Evolutionary conservation across 2,113 vertebrate genomes (phyloP), one percentile per base, ranked within the genome.

Genomic region (Chaenogobius annularis): DNA sequence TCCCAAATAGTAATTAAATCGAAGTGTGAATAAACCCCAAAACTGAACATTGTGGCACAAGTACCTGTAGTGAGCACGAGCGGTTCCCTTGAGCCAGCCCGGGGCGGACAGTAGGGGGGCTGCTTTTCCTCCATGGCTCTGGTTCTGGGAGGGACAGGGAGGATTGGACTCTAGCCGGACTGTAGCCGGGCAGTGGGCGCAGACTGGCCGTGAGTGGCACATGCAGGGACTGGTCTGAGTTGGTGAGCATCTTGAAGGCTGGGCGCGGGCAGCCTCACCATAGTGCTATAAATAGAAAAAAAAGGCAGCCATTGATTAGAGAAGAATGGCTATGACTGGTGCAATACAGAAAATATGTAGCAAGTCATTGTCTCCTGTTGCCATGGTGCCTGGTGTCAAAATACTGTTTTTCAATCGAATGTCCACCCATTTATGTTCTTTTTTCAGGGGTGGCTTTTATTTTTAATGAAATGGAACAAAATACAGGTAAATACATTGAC

Each of bases 131-230:
- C 95, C 95, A 95, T 78, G 83, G 91, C 89, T 95, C 95, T 3
- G 95, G 94, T 85, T 95, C 94, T 0, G 95, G 95, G 56, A 96
- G 88, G 11, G 96, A 93, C 83, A 97, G 90, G 67, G 94, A 82
- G 15, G 94, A 94, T 50, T 87, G 91, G 69, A 87, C 44, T 68
- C 67, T 69, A 56, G 69, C 50, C 7, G 52, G 72, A 23, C 94
- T 92, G 71, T 86, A 86, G 81, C 89, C 82, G 70, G 84, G 80
- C 10, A 89, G 87, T 7, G 75, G 77, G 37, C 77, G 26, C 26
- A 75, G 83, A 72, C 89, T 84, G 61, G 92, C 85, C 11, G 85
- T 73, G 22, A 92, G 92, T 77, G 92, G 90, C 74, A 74, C 89
- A 66, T 92, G 87, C 68, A 90, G 91, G 73, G 90, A 88, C 68